Percentiles rank a stretch among this genome's conserved stretches.
Conservation (phyloP, 2,113 vertebrate species). For the Paramisgurnus dabryanus region DNA sequence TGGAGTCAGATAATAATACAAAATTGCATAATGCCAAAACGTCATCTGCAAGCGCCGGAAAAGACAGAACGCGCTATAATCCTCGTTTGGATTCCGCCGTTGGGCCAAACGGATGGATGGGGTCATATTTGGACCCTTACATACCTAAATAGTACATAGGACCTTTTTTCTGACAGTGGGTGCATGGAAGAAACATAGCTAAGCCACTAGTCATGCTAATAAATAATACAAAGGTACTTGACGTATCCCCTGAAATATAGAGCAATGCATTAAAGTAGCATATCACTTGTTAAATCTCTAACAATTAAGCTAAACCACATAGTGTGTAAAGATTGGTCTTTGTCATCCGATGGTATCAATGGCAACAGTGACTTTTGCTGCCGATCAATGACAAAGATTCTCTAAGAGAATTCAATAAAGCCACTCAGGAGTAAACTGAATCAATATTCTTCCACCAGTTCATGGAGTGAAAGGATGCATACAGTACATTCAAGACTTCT, state of each 20-base stretch:
- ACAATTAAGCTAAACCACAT: neutral
- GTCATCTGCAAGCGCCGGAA: too few relatives aligned
- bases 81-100: too few relatives aligned
- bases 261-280: neutral
- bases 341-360: slow-evolving; percentile 40
- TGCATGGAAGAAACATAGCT: too few relatives aligned
- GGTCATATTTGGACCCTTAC: too few relatives aligned
- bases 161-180: too few relatives aligned
- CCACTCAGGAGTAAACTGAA: slow-evolving; percentile 49
- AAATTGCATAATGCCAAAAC: too few relatives aligned
- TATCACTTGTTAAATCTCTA: neutral
- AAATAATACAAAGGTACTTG: too few relatives aligned
- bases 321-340: neutral
- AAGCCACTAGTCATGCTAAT: too few relatives aligned
- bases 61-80: too few relatives aligned
- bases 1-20: too few relatives aligned
- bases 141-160: too few relatives aligned
- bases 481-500: neutral
- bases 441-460: slow-evolving; percentile 54
- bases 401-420: slow-evolving; percentile 52
- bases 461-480: slow-evolving; percentile 49
- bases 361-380: slow-evolving; percentile 45
- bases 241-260: neutral
- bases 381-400: slow-evolving; percentile 37
- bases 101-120: too few relatives aligned